A percentile compares a stretch with the other conserved stretches of the same genome.
These are phyloP conservation scores for Choristoneura fumiferana DNA, from an alignment of 1,140 invertebrate genomes.

Conservation along the genomic window DNA sequence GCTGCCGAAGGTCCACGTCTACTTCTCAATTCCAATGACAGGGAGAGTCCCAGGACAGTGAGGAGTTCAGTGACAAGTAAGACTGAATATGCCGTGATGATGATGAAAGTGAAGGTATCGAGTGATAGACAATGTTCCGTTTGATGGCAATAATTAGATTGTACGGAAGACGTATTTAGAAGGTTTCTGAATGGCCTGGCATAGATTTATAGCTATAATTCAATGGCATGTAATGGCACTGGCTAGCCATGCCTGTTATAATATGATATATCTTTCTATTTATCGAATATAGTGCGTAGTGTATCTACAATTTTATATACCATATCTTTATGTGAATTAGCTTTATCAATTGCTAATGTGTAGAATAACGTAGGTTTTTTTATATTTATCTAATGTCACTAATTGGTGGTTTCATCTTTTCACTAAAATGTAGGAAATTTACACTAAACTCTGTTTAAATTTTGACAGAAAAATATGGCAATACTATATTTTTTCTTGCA, in stretches of 20 bases:
- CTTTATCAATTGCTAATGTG: neutral
- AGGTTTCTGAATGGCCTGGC: conserved; percentile 4
- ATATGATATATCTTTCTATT: conserved; percentile 16
- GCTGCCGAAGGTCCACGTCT: conserved; percentile 70
- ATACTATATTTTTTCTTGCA: no score
- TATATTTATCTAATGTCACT: conserved; percentile 12
- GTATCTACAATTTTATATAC: conserved; percentile 12
- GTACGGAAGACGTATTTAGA: conserved; percentile 7
- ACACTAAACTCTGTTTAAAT: no score
- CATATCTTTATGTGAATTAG: conserved; percentile 13
- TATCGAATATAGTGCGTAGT: conserved; percentile 15
- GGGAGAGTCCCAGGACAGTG: conserved; percentile 26
- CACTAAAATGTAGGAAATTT: conserved; percentile 17
- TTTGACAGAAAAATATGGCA: no score
- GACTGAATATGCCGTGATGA: conserved; percentile 40
- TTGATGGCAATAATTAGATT: conserved; percentile 27
- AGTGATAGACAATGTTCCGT: conserved; percentile 32
- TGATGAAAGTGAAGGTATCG: conserved; percentile 15
- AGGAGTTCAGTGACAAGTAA: conserved; percentile 33
- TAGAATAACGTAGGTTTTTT: conserved; percentile 10
- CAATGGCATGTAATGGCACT: neutral
- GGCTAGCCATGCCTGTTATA: neutral
- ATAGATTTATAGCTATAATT: conserved; percentile 4
- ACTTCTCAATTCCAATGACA: conserved; percentile 70
- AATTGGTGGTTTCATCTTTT: conserved; percentile 8